A percentile compares a stretch with the other conserved stretches of the same genome.
Conservation (phyloP, 2,888 invertebrate species). For the Andrena bicolor region DNA sequence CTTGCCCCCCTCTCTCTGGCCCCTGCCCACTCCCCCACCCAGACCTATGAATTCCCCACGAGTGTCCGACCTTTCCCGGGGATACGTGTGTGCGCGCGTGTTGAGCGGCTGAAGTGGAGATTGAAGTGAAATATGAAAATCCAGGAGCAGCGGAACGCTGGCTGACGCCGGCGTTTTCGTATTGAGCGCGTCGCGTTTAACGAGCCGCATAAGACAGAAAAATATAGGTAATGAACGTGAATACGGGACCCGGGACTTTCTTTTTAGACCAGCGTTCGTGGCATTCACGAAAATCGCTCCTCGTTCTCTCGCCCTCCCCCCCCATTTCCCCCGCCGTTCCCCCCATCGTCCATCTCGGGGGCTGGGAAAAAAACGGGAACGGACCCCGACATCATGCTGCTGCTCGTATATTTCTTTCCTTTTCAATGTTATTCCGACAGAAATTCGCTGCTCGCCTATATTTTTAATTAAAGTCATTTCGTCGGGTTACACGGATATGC, state of each 20-base stretch:
- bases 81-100: constrained; percentile 59
- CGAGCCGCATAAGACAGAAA: constrained; percentile 72
- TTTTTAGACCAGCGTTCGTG: constrained; percentile 43
- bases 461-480: constrained; percentile 67
- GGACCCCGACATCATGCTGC: constrained; percentile 4
- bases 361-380: constrained; percentile 32
- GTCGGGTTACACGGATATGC: constrained; percentile 38
- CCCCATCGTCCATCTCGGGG: background rate
- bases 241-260: constrained; percentile 50
- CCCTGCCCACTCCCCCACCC: constrained; percentile 67
- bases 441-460: constrained; percentile 55
- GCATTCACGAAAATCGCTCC: constrained; percentile 62
- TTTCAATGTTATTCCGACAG: constrained; percentile 66
- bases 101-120: constrained; percentile 81
- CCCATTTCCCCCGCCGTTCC: background rate
- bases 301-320: background rate
- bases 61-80: constrained; percentile 80
- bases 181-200: constrained; percentile 72
- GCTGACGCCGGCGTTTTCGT: constrained; percentile 64
- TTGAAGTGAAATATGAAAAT: constrained; percentile 83
- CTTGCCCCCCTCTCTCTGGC: constrained; percentile 21
- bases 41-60: constrained; percentile 82
- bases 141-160: constrained; percentile 54
- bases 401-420: constrained; percentile 35
- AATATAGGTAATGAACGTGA: constrained; percentile 73